Evolutionary conservation across 1,140 invertebrate genomes (phyloP).

Genomic region (Dreissena rostriformis): DNA sequence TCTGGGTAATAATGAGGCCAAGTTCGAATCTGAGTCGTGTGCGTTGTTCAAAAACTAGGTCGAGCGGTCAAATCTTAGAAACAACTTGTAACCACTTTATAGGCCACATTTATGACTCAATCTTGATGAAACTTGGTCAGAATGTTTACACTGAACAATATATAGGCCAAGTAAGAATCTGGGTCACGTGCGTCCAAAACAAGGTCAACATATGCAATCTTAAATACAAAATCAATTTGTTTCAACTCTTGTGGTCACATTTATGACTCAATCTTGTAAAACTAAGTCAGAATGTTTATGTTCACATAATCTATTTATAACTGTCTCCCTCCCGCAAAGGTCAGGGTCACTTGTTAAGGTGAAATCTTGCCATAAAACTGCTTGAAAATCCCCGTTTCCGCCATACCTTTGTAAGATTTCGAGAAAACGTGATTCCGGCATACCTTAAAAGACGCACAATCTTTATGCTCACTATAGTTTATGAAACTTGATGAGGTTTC

Average conservation of each 20-base stretch:
- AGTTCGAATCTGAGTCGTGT: too few species aligned
- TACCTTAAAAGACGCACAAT: too few species aligned
- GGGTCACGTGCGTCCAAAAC: not conserved
- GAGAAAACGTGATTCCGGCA: too few species aligned
- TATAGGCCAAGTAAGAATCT: not conserved
- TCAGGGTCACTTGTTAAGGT: too few species aligned
- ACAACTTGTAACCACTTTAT: not conserved
- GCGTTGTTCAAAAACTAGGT: too few species aligned
- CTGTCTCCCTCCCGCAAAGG: too few species aligned
- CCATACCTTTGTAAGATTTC: too few species aligned
- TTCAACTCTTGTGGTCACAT: not conserved
- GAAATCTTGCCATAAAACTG: too few species aligned
- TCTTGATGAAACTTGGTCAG: not conserved
- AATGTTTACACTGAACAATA: not conserved
- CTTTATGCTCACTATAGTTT: too few species aligned
- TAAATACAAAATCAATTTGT: not conserved
- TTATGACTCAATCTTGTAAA: not conserved
- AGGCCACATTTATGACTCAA: not conserved
- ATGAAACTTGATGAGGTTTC: too few species aligned
- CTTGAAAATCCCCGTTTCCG: too few species aligned
- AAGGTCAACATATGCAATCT: not conserved
- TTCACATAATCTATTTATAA: not conserved
- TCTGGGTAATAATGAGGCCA: too few species aligned
- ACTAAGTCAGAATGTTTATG: not conserved
- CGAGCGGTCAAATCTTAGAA: constrained; percentile 2